A percentile compares a stretch with the other conserved stretches of the same genome.
Conservation (phyloP, 2,888 invertebrate genomes). For the Caenorhabditis doughertyi region DNA sequence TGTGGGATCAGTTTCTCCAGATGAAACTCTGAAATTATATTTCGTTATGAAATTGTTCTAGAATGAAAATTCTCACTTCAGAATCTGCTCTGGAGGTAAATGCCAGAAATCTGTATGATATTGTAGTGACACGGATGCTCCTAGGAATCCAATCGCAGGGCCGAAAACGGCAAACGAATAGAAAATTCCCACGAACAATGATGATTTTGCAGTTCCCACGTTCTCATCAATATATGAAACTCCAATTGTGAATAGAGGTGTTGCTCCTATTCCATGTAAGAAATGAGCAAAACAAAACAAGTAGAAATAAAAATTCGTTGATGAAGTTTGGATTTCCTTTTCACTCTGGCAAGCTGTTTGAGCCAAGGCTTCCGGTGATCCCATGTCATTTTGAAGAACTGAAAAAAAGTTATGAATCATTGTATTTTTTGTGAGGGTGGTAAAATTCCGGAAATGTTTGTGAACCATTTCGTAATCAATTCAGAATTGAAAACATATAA, state of each 20-base stretch:
- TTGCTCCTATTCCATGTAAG: constrained; percentile 91
- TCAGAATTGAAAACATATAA: too few relatives aligned
- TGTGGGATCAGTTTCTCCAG: constrained; percentile 81
- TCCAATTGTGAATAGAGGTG: constrained; percentile 92
- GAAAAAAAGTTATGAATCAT: constrained; percentile 23
- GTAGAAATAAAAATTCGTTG: constrained; percentile 73
- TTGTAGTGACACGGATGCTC: constrained; percentile 90
- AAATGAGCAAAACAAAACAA: constrained; percentile 91
- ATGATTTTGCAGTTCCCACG: constrained; percentile 84
- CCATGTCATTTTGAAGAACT: constrained; percentile 59
- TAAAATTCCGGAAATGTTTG: not conserved
- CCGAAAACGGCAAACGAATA: constrained; percentile 91
- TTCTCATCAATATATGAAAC: constrained; percentile 93
- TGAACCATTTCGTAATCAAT: constrained; percentile 22
- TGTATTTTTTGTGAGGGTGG: not conserved
- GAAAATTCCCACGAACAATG: constrained; percentile 86
- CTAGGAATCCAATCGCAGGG: constrained; percentile 91
- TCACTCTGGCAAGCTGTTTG: constrained; percentile 57
- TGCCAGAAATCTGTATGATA: constrained; percentile 85
- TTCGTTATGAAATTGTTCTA: not conserved
- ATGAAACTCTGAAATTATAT: constrained; percentile 58
- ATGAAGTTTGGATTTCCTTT: constrained; percentile 45
- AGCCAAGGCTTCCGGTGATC: constrained; percentile 58
- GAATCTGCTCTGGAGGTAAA: constrained; percentile 73
- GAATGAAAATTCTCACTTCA: constrained; percentile 51